Evolutionary conservation across 1,140 invertebrate species (phyloP), one percentile per base, ranked within the genome.

Genomic region (Holotrichia oblita): DNA sequence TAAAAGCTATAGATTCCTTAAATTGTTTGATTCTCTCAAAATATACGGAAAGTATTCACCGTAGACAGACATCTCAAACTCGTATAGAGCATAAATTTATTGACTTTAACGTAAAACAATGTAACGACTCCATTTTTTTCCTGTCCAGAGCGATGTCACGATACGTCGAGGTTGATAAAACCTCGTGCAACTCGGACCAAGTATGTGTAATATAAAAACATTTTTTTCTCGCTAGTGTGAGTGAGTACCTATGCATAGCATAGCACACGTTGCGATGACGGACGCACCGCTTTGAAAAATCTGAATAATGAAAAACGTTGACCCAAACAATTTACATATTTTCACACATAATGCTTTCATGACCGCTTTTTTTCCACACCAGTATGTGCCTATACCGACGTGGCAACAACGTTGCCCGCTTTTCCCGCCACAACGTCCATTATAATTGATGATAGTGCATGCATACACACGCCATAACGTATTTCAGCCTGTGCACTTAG

Each of bases 281-380:
- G 27, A 69, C 61, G 61, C 17, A 6, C 61, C 61, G 61, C 61
- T 69, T 69, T 20, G 61, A 69, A 69, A 69, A 69, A 27, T 69
- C 61, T 69, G 61, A 69, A 69, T 69, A 69, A 69, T 69, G 61
- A 69, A 69, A 69, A 69, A 69, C 61, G 61, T 69, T 69, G 61
- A 69, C 61, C 61, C 61, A 69, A 69, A 69, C 61, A 69, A 69
- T 69, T 69, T 69, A 69, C 61, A 69, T 69, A 69, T 69, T 69
- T 69, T 69, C 61, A 69, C 61, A 69, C 61, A 69, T 69, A 69
- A 69, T 69, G 61, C 61, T 69, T 69, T 69, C 61, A 69, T 69
- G 61, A 69, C 61, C 61, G 61, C 61, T 69, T 10, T 69, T 69
- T 69, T 69, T 69, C 61, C 48, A 17, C 48, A 17, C 27, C 27